phyloP scores from a whole-genome alignment of 2,113 vertebrate species.

The Verasper variegatus region DNA sequence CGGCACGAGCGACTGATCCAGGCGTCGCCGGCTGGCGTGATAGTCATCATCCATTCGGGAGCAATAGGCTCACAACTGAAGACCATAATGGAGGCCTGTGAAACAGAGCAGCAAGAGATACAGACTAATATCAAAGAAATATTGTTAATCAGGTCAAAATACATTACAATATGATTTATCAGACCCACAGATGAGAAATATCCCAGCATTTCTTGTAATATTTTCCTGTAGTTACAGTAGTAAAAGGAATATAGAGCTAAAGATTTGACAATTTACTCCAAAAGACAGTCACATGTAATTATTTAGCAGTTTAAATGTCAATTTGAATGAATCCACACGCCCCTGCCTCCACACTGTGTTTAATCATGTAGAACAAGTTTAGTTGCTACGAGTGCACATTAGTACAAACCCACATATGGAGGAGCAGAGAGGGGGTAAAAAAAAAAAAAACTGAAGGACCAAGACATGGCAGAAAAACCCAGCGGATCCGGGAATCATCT shows the following conservation, averaged over 20 bases:
- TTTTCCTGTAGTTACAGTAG: neutral
- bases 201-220: too few relatives aligned
- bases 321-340: neutral
- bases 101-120: slow-evolving; percentile 12
- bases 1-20: slow-evolving; percentile 18
- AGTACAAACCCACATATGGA: slow-evolving; percentile 16
- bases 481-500: neutral
- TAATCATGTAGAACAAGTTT: slow-evolving; percentile 35
- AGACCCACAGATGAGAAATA: too few relatives aligned
- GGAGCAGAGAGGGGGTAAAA: slow-evolving; percentile 5
- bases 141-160: neutral
- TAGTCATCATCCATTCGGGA: slow-evolving; percentile 65
- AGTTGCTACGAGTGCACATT: slow-evolving; percentile 28
- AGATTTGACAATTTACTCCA: too few relatives aligned
- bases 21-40: slow-evolving; percentile 9
- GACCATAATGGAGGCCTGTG: slow-evolving; percentile 55
- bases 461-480: slow-evolving; percentile 15
- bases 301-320: neutral
- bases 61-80: slow-evolving; percentile 18
- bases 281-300: neutral
- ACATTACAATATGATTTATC: neutral
- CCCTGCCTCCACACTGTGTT: neutral
- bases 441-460: neutral
- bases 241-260: neutral
- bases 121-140: slow-evolving; percentile 4